These are phyloP conservation scores for Chelonoidis abingdonii DNA, from an alignment of 2,113 vertebrate species.

Conservation along the genomic window DNA sequence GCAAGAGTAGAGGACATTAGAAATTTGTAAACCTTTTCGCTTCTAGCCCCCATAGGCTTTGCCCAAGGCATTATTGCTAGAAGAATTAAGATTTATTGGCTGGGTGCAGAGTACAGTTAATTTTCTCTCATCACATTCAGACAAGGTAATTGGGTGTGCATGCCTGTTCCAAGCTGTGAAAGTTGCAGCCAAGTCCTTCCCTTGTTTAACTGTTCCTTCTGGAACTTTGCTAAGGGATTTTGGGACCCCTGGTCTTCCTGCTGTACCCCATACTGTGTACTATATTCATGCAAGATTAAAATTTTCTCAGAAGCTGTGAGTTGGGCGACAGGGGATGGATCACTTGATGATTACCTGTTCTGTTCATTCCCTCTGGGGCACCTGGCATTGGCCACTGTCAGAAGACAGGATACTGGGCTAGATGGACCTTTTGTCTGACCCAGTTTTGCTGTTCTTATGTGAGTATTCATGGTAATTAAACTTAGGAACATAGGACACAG, in stretches of 20 bases:
- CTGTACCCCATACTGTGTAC: not conserved
- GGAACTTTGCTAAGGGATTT: not conserved
- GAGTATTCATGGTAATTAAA: not conserved
- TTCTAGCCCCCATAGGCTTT: not conserved
- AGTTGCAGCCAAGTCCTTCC: not conserved
- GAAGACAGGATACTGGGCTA: too few relatives aligned
- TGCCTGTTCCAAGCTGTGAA: not conserved
- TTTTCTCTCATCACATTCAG: conserved; percentile 6
- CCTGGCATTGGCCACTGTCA: too few relatives aligned
- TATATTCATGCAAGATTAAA: not conserved
- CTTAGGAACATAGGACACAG: not conserved
- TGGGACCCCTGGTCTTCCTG: not conserved
- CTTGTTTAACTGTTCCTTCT: not conserved
- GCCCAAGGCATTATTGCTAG: not conserved
- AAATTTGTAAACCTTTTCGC: not conserved
- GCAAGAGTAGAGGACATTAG: not conserved
- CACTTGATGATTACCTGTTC: too few relatives aligned
- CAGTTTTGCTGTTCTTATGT: not conserved
- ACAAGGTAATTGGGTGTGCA: not conserved
- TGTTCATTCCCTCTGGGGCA: too few relatives aligned
- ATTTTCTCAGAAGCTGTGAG: not conserved
- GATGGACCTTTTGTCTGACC: too few relatives aligned
- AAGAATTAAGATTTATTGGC: not conserved
- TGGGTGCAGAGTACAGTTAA: not conserved
- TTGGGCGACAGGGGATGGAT: too few relatives aligned